Evolutionary conservation across 92 coral and sea anemone species (phyloP).

Genomic region (Phenganax subtilis): DNA sequence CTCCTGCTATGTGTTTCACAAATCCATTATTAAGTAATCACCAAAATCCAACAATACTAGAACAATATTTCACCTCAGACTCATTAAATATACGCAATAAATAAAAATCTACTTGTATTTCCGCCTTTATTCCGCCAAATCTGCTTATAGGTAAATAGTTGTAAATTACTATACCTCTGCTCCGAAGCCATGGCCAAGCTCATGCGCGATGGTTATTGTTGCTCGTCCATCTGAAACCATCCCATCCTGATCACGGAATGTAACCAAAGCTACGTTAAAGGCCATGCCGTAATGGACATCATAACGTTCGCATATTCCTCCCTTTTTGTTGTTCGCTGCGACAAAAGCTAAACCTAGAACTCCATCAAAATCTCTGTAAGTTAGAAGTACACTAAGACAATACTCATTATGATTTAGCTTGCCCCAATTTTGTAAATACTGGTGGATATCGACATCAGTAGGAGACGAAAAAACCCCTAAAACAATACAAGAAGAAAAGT

Average conservation of each 20-base stretch:
- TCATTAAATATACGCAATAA: no score
- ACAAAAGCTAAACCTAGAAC: conserved; percentile 88
- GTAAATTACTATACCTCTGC: conserved; percentile 49
- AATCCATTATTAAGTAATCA: no score
- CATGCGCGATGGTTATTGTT: conserved; percentile 65
- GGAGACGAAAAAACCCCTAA: conserved; percentile 44
- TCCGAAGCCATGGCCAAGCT: conserved; percentile 90
- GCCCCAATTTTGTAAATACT: conserved; percentile 75
- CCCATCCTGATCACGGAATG: conserved; percentile 57
- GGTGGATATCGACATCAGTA: conserved; percentile 32
- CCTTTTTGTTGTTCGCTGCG: conserved; percentile 46
- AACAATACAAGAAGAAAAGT: background rate
- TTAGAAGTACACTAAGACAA: conserved; percentile 78
- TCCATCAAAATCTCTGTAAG: conserved; percentile 76
- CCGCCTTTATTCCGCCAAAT: no score
- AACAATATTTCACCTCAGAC: no score
- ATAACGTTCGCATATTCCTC: conserved; percentile 71
- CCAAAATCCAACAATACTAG: no score
- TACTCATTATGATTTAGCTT: conserved; percentile 59
- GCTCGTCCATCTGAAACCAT: conserved; percentile 61
- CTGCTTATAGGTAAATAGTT: no score
- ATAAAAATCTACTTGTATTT: no score
- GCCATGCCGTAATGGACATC: conserved; percentile 21
- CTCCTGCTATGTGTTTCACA: no score
- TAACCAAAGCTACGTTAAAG: conserved; percentile 75